Conservation (phyloP, 1,140 invertebrate species). For the Thereuonema tuberculata region DNA sequence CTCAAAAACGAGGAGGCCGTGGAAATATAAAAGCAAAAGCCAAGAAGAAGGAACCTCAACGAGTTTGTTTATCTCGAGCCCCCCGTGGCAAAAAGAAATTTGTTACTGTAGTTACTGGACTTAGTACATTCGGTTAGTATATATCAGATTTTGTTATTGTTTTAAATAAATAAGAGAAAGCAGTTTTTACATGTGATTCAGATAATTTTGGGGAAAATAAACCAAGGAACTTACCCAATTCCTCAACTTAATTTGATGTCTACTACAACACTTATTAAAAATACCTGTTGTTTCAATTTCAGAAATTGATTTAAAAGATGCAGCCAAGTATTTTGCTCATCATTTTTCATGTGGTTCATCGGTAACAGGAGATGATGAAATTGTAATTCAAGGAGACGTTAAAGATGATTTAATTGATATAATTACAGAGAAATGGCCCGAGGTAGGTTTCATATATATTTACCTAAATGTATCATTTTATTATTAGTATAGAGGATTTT, state of each 20-base stretch:
- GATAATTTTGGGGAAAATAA: no score
- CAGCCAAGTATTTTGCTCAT: conserved; percentile 93
- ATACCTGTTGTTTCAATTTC: no score
- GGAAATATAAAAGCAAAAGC: conserved; percentile 77
- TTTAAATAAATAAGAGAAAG: conserved; percentile 1
- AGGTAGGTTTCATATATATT: conserved; percentile 40
- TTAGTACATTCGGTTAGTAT: conserved; percentile 75
- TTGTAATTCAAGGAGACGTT: conserved; percentile 96
- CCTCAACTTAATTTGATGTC: no score
- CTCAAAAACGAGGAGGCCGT: conserved; percentile 80
- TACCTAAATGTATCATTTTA: not conserved
- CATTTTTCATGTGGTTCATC: conserved; percentile 98
- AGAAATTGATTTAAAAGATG: conserved; percentile 97
- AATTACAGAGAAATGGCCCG: conserved; percentile 93
- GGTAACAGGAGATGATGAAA: conserved; percentile 96
- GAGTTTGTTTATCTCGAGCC: conserved; percentile 67
- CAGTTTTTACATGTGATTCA: conserved; percentile 1
- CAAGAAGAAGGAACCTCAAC: conserved; percentile 57
- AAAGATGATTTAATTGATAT: conserved; percentile 96
- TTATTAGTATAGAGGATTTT: not conserved
- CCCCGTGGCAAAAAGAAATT: conserved; percentile 97
- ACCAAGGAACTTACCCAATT: no score
- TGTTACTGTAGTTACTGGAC: conserved; percentile 60
- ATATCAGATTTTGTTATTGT: conserved; percentile 9
- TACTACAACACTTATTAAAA: no score